These are phyloP conservation scores for Salvator merianae DNA, from an alignment of 2,113 vertebrate species.

Conservation along the genomic window DNA sequence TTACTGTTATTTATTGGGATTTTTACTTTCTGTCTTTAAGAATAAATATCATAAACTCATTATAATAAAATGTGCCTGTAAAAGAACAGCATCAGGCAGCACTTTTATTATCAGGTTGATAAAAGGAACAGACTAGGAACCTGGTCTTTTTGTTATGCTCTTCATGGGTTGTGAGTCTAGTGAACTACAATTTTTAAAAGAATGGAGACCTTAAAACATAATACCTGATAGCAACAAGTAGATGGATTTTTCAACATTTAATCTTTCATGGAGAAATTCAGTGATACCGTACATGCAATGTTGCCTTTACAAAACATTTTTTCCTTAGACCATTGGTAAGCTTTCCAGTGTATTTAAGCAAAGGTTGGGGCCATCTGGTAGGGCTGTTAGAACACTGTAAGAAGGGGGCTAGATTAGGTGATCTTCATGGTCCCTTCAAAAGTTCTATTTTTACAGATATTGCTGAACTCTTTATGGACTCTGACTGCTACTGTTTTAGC, in stretches of 20 bases:
- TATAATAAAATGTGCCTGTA: background rate
- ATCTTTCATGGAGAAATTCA: background rate
- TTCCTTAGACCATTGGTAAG: background rate
- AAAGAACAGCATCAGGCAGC: background rate
- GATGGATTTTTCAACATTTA: background rate
- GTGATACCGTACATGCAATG: background rate
- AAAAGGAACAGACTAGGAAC: background rate
- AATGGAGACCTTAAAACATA: background rate
- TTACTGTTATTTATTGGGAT: background rate
- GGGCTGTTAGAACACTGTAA: background rate
- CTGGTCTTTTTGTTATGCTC: background rate
- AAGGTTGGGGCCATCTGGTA: no score
- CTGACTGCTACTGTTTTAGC: no score
- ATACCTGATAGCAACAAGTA: background rate
- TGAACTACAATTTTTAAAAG: background rate
- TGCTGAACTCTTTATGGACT: background rate
- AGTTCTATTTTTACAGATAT: background rate
- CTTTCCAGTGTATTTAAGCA: no score
- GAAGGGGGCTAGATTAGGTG: background rate
- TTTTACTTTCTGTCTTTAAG: background rate
- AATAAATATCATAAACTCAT: background rate
- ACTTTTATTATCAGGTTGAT: background rate
- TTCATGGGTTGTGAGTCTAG: no score
- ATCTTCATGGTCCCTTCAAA: no score
- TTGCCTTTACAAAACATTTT: background rate